A percentile compares a stretch with the other conserved stretches of the same genome.
Conservation (phyloP, 1,140 invertebrate genomes). For the Laupala kohalensis region DNA sequence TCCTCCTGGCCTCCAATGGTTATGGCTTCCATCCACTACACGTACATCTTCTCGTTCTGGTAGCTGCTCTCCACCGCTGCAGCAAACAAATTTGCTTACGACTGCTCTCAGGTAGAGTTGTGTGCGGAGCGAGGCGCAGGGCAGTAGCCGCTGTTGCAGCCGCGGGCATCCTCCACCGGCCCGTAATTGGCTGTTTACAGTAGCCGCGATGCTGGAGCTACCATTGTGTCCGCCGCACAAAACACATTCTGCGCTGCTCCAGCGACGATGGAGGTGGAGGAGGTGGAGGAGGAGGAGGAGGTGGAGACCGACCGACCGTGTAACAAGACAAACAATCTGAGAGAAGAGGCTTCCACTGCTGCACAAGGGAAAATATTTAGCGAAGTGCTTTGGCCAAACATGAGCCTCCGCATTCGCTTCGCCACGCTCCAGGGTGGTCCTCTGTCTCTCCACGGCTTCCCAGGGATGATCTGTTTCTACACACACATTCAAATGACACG, state of each 20-base stretch:
- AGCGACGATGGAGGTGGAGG: neutral
- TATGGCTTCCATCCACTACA: neutral
- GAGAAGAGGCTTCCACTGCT: neutral
- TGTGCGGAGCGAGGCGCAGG: neutral
- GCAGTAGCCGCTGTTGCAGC: neutral
- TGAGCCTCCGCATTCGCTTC: neutral
- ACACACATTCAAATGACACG: no score
- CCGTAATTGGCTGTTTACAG: neutral
- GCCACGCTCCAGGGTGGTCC: neutral
- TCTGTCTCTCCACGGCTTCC: neutral
- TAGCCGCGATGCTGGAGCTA: neutral
- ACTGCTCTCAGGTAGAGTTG: neutral
- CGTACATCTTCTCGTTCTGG: neutral
- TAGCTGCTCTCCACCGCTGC: neutral
- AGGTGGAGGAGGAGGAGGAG: no score
- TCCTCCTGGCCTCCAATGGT: neutral
- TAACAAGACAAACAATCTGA: neutral
- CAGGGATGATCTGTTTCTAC: no score
- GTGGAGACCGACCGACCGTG: no score
- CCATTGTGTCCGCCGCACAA: neutral
- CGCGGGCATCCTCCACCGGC: neutral
- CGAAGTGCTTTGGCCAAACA: neutral
- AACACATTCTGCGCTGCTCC: neutral
- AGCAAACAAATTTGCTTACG: neutral
- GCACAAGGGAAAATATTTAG: neutral